These are phyloP conservation scores for Ruditapes philippinarum DNA, from an alignment of 1,140 invertebrate species.

Conservation along the genomic window DNA sequence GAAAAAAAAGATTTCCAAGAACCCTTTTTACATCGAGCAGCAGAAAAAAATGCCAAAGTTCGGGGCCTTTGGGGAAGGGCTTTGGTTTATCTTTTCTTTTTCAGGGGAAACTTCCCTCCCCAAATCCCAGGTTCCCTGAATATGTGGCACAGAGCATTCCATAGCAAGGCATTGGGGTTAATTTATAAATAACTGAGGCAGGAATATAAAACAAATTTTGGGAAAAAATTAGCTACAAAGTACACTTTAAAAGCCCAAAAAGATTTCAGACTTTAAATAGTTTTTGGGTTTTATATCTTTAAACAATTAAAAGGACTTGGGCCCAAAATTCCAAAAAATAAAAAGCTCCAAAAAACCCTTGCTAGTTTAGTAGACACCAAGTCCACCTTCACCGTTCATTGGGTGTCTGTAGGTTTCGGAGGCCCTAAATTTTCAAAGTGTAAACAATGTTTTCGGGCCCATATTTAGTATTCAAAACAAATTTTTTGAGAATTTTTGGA, in stretches of 20 bases:
- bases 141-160: constrained; percentile 81
- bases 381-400: constrained; percentile 76
- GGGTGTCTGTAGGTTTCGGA: constrained; percentile 83
- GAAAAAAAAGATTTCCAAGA: constrained; percentile 76
- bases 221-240: constrained; percentile 77
- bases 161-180: constrained; percentile 76
- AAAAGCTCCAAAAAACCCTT: constrained; percentile 67
- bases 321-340: constrained; percentile 78
- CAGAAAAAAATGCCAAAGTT: constrained; percentile 81
- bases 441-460: constrained; percentile 72
- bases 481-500: constrained; percentile 70
- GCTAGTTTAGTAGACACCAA: constrained; percentile 77
- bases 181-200: constrained; percentile 71
- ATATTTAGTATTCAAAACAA: constrained; percentile 71
- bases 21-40: constrained; percentile 76
- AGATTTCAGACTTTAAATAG: constrained; percentile 58
- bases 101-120: constrained; percentile 68
- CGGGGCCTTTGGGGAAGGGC: constrained; percentile 74
- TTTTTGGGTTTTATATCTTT: constrained; percentile 73
- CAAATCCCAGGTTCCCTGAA: constrained; percentile 75
- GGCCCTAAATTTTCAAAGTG: constrained; percentile 74
- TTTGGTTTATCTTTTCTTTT: constrained; percentile 61
- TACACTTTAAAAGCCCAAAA: constrained; percentile 73
- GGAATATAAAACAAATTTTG: constrained; percentile 78
- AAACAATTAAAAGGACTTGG: constrained; percentile 77